Evolutionary conservation across 2,113 vertebrate species (phyloP).

Genomic region (Bubo scandiacus): DNA sequence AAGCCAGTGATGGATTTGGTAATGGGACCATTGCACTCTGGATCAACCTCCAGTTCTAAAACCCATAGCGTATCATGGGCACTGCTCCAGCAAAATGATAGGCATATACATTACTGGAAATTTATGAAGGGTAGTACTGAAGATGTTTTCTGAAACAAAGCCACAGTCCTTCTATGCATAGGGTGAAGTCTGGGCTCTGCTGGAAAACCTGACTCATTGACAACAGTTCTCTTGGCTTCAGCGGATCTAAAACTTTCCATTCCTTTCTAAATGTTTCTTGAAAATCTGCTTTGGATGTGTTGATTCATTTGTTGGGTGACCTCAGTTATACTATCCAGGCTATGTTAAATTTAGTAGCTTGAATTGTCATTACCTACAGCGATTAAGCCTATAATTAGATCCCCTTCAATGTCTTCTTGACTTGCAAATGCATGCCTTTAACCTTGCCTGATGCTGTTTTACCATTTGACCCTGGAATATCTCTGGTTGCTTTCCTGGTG

Average conservation of each 20-base stretch:
- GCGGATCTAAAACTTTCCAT: background rate
- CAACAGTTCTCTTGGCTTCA: background rate
- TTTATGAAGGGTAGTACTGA: background rate
- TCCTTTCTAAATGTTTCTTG: background rate
- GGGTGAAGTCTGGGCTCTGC: background rate
- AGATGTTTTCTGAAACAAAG: background rate
- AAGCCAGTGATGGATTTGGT: background rate
- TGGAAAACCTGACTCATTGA: background rate
- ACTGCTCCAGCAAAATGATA: background rate
- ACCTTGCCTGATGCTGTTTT: constrained; percentile 36
- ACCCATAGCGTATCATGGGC: background rate
- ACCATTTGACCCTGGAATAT: constrained; percentile 25
- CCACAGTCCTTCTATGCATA: background rate
- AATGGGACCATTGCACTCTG: background rate
- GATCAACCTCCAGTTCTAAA: background rate
- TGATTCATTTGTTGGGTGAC: background rate
- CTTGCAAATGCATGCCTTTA: constrained; percentile 35
- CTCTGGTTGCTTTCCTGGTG: background rate
- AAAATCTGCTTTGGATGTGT: constrained; percentile 44
- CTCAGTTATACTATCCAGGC: constrained; percentile 4
- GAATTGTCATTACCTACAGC: constrained; percentile 36
- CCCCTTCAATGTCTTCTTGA: constrained; percentile 53
- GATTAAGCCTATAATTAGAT: constrained; percentile 57
- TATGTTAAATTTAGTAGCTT: constrained; percentile 53
- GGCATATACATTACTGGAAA: background rate